Conservation (phyloP, 2,797 vertebrate species). For the Eutrigla gurnardus region DNA sequence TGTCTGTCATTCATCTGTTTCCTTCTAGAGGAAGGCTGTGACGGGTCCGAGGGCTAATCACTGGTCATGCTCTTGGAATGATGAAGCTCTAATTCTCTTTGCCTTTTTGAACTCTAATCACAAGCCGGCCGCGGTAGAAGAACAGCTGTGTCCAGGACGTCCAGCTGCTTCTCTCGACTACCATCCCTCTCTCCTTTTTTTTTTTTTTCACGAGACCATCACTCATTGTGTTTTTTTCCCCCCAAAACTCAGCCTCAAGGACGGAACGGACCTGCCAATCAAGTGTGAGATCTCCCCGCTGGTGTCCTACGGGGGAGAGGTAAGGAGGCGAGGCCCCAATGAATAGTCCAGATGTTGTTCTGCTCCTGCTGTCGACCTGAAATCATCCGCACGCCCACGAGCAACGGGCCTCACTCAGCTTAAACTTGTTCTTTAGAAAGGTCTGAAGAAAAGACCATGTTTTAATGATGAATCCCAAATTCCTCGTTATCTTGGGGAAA, state of each 20-base stretch:
- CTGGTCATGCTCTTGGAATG: slow-evolving; percentile 51
- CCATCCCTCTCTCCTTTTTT: slow-evolving; percentile 9
- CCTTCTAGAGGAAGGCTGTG: slow-evolving; percentile 58
- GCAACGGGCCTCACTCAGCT: not conserved
- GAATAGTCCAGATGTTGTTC: slow-evolving; percentile 41
- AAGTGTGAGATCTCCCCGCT: slow-evolving; percentile 98
- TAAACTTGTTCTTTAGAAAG: not conserved
- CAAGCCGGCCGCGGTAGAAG: slow-evolving; percentile 57
- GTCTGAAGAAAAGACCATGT: not conserved
- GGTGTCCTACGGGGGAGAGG: slow-evolving; percentile 95
- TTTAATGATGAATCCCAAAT: not conserved
- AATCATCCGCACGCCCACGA: not conserved
- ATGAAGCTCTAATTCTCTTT: slow-evolving; percentile 56
- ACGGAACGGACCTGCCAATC: slow-evolving; percentile 93
- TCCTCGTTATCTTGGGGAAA: not conserved
- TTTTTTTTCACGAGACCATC: slow-evolving; percentile 9
- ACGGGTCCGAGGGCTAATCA: slow-evolving; percentile 68
- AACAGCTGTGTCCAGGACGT: slow-evolving; percentile 67
- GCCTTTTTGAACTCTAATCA: slow-evolving; percentile 69
- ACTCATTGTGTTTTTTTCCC: slow-evolving; percentile 22
- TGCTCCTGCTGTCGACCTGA: slow-evolving; percentile 4
- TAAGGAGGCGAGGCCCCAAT: slow-evolving; percentile 74
- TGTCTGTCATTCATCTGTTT: slow-evolving; percentile 61
- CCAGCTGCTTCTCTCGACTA: slow-evolving; percentile 60
- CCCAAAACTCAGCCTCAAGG: slow-evolving; percentile 90